Evolutionary conservation across 2,113 vertebrate genomes (phyloP), one percentile per base, ranked within the genome.

Genomic region (Pristiophorus japonicus): DNA sequence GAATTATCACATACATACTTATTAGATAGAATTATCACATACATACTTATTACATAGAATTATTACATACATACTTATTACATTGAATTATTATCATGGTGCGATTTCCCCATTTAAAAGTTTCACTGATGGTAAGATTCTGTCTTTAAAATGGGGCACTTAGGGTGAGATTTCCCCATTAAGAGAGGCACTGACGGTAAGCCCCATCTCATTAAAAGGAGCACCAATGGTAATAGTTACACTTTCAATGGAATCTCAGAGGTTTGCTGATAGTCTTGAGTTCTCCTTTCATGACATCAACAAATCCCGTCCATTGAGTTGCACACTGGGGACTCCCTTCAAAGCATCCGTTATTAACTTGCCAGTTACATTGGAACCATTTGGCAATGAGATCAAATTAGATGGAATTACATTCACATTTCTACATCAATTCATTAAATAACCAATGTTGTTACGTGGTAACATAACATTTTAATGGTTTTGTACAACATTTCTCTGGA

Each of bases 261-360:
- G 59, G 59, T 92, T 92, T 92, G 18, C 88, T 92, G 59, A 92
- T 92, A 38, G 65, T 92, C 59, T 92, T 92, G 14, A 92, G 88
- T 20, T 92, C 34, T 63, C 59, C 8, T 92, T 92, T 92, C 59
- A 65, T 63, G 34, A 92, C 16, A 63, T 92, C 88, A 34, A 92
- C 85, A 92, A 38, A 42, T n/a, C 59, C 88, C 34, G 38, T n/a
- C 59, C 34, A 92, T 92, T 92, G 88, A 65, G 59, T 92, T 92
- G 59, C 59, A 63, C 59, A 38, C 88, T 92, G 34, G 59, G 59
- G 59, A 38, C 59, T 65, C 88, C 88, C 18, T 62, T 92, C 59
- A 92, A 90, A 90, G 11, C 30, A 34, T 18, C 51, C 30, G 12
- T 62, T 59, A 90, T 92, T 38, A 63, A 22, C n/a, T 38, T 92